Conservation (phyloP, 2,797 vertebrate species). For the Phataginus tetradactyla region DNA sequence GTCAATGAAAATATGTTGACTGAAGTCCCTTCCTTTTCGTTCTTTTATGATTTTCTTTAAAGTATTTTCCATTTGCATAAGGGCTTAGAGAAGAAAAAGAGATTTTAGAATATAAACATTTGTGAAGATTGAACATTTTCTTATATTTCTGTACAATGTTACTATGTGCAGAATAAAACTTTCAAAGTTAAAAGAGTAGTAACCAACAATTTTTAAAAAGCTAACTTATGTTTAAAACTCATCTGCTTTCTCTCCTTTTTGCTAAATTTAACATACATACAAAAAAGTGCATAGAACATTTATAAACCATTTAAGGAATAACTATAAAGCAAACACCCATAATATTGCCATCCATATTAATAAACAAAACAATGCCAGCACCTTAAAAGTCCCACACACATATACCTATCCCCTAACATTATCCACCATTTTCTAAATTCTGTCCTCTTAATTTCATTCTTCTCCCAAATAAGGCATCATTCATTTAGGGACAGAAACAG, state of each 20-base stretch:
- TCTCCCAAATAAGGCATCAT: background rate
- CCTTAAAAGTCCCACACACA: background rate
- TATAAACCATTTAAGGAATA: background rate
- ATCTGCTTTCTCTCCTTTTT: background rate
- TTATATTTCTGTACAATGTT: slow-evolving; percentile 40
- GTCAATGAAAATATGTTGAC: slow-evolving; percentile 91
- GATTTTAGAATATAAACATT: slow-evolving; percentile 68
- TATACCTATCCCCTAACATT: background rate
- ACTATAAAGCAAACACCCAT: background rate
- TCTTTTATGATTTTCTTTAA: slow-evolving; percentile 92
- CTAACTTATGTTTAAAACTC: slow-evolving; percentile 37
- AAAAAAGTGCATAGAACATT: background rate
- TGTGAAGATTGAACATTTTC: background rate
- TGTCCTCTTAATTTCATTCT: background rate
- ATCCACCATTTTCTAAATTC: slow-evolving; percentile 5
- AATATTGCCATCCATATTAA: background rate
- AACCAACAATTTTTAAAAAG: slow-evolving; percentile 17
- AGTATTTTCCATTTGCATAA: slow-evolving; percentile 93
- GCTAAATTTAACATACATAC: slow-evolving; percentile 10
- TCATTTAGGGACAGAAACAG: background rate
- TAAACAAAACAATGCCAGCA: background rate
- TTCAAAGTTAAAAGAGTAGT: background rate
- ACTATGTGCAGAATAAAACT: background rate
- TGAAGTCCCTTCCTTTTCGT: slow-evolving; percentile 88
- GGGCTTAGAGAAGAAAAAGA: slow-evolving; percentile 87